Conservation (phyloP, 2,113 vertebrate genomes). For the Megaceryle torquata region DNA sequence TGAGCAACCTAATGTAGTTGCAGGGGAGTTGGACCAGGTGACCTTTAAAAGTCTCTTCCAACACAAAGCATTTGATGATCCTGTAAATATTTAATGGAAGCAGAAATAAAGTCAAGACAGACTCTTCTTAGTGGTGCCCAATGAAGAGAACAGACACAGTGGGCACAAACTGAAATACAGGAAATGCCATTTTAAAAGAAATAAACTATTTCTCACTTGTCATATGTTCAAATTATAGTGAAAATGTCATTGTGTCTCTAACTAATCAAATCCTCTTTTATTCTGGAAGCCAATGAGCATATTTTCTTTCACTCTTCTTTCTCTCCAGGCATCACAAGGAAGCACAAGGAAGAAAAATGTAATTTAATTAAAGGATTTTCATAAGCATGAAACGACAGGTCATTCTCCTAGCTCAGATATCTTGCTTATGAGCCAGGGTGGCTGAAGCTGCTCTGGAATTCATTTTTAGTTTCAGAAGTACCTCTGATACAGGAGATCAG, state of each 20-base stretch:
- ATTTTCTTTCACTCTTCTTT: background rate
- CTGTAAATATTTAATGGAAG: background rate
- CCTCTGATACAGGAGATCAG: accelerated
- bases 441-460: background rate
- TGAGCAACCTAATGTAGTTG: no score
- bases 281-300: background rate
- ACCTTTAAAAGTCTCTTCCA: no score
- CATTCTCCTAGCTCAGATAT: background rate
- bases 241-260: background rate
- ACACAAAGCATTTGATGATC: no score
- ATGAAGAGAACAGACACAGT: background rate
- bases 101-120: background rate
- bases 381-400: background rate
- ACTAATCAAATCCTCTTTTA: background rate
- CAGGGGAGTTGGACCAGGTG: no score
- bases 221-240: background rate
- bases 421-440: background rate
- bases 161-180: background rate
- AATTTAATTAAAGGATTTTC: background rate
- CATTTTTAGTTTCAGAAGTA: background rate
- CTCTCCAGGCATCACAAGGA: background rate
- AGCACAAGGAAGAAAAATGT: background rate
- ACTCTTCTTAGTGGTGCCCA: background rate
- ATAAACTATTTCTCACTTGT: background rate
- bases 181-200: background rate